Base-by-base conservation (phyloP, 30 jellyfish, hydroid and myxozoan genomes). In the Chrysaora quinquecirrha region DNA sequence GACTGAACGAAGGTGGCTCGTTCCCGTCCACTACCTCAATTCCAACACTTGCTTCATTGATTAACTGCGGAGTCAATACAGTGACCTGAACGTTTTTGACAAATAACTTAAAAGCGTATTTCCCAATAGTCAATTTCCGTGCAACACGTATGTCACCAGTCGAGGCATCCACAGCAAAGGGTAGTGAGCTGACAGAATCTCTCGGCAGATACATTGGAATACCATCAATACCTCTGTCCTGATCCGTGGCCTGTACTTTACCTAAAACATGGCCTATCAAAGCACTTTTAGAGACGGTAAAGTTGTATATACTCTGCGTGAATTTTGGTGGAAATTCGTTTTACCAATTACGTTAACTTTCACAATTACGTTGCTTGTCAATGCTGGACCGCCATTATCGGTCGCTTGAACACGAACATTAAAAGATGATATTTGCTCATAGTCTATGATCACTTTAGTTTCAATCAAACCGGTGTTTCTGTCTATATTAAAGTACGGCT, bases 311-410 rank as follows among this genome's bases (percentile, higher is more conserved):
- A 30, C 24, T 71, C 12, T 58, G 72, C 27, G 76, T 1, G 63
- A 94, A 94, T 61, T 78, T 76, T 14, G 99, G 99, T 24, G 64
- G 38, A 76, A 71, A 80, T 64, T 94, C 99, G 82, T 94, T 88
- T 52, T 86, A 22, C 95, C 97, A 20, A 66, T 35, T 25, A 87
- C 93, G 69, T 31, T 63, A 0, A 94, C 68, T n/a, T 30, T 66
- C 25, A 88, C 95, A 60, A 25, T 33, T 10, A 83, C 82, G 6
- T 23, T 33, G 7, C 89, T 65, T n/a, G 74, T 20, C 19, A 73
- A 33, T 2, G 58, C 50, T 0, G 97, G 94, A 12, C 29, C 31
- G 0, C 96, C 96, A 67, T 64, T 84, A 52, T 88, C 95, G 14
- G 95, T 64, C 3, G 97, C 99, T 4, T 76, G 24, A 2, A 94